Base-by-base conservation (phyloP, 2,888 invertebrate species). In the Byasa hedistus region DNA sequence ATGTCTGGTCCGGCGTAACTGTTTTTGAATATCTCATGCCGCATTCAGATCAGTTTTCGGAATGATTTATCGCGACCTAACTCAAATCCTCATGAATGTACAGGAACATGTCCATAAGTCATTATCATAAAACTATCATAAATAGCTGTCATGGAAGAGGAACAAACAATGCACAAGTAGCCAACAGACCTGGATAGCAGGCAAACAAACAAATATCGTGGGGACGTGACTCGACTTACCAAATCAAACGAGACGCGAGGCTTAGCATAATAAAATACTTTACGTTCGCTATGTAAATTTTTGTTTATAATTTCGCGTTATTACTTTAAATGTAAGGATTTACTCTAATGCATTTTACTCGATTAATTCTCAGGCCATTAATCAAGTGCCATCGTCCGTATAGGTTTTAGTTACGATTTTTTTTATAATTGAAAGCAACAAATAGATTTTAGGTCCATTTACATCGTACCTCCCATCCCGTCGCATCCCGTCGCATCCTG, bases 311-410 rank as follows among this genome's bases (percentile, higher is more conserved):
- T 79, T 72, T 79, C 83, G 86, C 84, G 84, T 87, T 85, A 83
- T 79, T 78, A 81, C 79, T 75, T 72, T 80, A 76, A 83, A 79
- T 85, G 72, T 85, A 85, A 85, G 86, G 75, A 81, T 83, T 83
- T 85, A 86, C 82, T 90, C 82, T 90, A 86, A 88, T 91, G 89
- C 90, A 91, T 91, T 91, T 91, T 91, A 91, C 87, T 88, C 87
- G 87, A 85, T 84, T 89, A 85, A 91, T 89, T 91, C 87, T 89
- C 90, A 90, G 91, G 91, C 91, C 91, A 91, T 91, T 89, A 86
- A 86, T 82, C 79, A 86, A 88, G 91, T 91, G 91, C 91, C 91
- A 91, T 91, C 87, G 87, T 87, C 85, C 89, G 83, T 81, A 74
- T 90, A 90, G 88, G 81, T 84, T 78, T 75, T 90, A 90, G 87